Evolutionary conservation across 1,140 invertebrate genomes (phyloP).

Genomic region (Trigoniulus corallinus): DNA sequence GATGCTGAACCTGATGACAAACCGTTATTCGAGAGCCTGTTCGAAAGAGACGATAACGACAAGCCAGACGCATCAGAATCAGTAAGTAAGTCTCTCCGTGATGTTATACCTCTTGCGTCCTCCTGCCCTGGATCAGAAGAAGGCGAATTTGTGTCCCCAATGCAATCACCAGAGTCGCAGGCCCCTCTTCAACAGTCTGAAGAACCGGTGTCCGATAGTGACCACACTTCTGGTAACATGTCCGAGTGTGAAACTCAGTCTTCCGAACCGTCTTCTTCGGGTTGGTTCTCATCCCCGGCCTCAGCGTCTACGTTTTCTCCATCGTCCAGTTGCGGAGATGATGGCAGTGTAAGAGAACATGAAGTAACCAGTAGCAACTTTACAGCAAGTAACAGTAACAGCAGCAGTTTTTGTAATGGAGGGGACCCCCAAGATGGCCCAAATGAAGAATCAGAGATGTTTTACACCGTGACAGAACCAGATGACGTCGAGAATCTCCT

Average conservation of each 20-base stretch:
- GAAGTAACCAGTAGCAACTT: no score
- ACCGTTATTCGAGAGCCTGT: slow-evolving; percentile 64
- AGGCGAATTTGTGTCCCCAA: background rate
- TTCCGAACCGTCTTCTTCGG: background rate
- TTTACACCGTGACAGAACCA: slow-evolving; percentile 12
- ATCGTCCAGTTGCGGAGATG: no score
- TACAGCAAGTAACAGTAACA: no score
- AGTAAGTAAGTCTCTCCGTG: slow-evolving; percentile 29
- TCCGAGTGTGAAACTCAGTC: background rate
- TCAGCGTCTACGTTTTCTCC: background rate
- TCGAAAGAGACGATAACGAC: slow-evolving; percentile 45
- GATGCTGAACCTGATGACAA: slow-evolving; percentile 50
- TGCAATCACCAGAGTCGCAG: background rate
- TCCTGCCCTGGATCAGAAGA: slow-evolving; percentile 24
- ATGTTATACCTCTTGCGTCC: slow-evolving; percentile 41
- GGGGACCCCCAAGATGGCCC: no score
- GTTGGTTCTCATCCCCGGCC: background rate
- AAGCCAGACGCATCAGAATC: slow-evolving; percentile 8
- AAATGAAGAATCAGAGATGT: no score
- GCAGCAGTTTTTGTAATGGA: no score
- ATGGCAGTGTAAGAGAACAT: no score
- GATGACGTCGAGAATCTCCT: slow-evolving; percentile 33
- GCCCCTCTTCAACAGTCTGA: background rate
- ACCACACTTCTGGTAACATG: background rate
- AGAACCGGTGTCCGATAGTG: background rate